Percentiles rank a stretch among this genome's conserved stretches.
These are phyloP conservation scores for Zophobas morio DNA, from an alignment of 1,140 invertebrate genomes.

Conservation along the genomic window DNA sequence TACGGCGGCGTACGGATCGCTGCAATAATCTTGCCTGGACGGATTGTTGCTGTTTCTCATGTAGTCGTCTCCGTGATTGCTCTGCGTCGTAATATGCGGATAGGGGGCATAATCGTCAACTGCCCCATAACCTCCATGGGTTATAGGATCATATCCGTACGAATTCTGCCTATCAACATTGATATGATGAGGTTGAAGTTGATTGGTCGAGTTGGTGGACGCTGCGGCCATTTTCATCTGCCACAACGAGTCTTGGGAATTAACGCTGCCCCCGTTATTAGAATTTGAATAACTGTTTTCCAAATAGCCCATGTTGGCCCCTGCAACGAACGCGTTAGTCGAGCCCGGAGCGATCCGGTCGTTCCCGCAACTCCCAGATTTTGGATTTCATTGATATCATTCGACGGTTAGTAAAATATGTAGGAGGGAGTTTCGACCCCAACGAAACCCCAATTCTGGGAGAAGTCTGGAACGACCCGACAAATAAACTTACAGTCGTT, in stretches of 20 bases:
- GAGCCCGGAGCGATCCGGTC: too few species aligned
- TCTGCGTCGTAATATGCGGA: slow-evolving; percentile 80
- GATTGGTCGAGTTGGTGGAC: slow-evolving; percentile 73
- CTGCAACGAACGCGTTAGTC: slow-evolving; percentile 65
- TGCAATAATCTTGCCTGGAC: slow-evolving; percentile 87
- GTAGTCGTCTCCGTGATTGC: slow-evolving; percentile 77
- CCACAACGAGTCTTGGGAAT: slow-evolving; percentile 95
- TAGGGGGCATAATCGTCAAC: slow-evolving; percentile 90
- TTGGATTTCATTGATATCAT: too few species aligned
- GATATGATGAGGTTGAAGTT: slow-evolving; percentile 71
- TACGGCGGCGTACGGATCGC: slow-evolving; percentile 87
- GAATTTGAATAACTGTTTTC: slow-evolving; percentile 94
- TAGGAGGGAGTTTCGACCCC: too few species aligned
- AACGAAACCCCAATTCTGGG: too few species aligned
- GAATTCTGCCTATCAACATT: slow-evolving; percentile 75
- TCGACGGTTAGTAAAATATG: too few species aligned
- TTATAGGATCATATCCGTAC: slow-evolving; percentile 83
- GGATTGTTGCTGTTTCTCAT: slow-evolving; percentile 83
- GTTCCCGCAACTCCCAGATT: too few species aligned
- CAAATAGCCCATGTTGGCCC: slow-evolving; percentile 90
- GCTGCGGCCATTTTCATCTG: slow-evolving; percentile 89
- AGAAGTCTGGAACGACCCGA: not conserved
- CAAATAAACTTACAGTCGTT: slow-evolving; percentile 73
- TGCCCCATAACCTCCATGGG: slow-evolving; percentile 85
- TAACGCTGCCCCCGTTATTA: slow-evolving; percentile 92